Base-by-base conservation (phyloP, 2,888 invertebrate genomes). In the Drosophila niveifrons region DNA sequence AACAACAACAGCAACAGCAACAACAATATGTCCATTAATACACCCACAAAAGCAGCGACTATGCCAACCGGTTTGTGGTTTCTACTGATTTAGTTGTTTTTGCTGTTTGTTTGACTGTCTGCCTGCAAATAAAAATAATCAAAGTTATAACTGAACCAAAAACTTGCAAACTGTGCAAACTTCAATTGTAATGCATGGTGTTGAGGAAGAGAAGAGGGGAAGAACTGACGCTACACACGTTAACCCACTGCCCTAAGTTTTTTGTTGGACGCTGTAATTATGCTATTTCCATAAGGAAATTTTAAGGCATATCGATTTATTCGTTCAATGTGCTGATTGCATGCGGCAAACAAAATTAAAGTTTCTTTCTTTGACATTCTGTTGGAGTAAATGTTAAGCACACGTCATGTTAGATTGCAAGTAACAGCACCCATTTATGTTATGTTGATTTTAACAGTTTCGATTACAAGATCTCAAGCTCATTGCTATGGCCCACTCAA, bases 221-320 rank as follows among this genome's bases (percentile, higher is more conserved):
- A n/a, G n/a, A 28, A 66, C 64, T 66, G 65, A 61, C 68, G 76
- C 71, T 66, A 70, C 74, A 68, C 82, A 74, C 70, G 56, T 80
- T 83, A 83, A 85, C 82, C 82, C 86, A 85, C 78, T 83, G 85
- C 82, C 82, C 82, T 80, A 74, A 67, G 83, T 63, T 65, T 18
- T 47, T 65, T 15, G 50, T 55, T 50, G 41, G 53, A 61, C 51
- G 50, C 59, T 53, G 70, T 80, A 80, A 82, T 80, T 80, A 80
- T 78, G 66, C 67, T 65, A 68, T 53, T 61, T 56, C 31, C n/a
- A 17, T 15, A 10, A 8, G 11, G 8, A 3, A 13, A 11, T 1
- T 7, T 10, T 1, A 2, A 44, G 47, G 72, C 56, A 58, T 46
- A 39, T 65, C 4, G 47, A 46, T 48, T 72, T 8, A 8, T 15